Evolutionary conservation across 2,888 invertebrate species (phyloP).

Genomic region (Thelaira solivaga): DNA sequence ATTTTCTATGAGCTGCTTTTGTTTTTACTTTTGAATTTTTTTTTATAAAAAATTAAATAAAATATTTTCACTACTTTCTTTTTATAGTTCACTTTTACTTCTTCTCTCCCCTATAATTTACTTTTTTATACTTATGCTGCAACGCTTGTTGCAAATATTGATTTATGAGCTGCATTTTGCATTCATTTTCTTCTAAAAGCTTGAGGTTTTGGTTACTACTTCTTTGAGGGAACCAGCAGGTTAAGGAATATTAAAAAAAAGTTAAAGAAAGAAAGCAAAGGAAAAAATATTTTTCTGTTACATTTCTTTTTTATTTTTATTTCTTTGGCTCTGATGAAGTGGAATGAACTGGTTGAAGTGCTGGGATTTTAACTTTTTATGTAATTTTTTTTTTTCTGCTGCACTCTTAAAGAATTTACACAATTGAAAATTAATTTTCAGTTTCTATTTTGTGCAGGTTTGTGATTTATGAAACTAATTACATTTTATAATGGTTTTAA

Average conservation of each 20-base stretch:
- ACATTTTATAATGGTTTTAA: slow-evolving; percentile 58
- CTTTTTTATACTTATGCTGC: no score
- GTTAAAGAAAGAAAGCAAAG: background rate
- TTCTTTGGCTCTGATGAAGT: slow-evolving; percentile 52
- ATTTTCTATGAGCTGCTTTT: no score
- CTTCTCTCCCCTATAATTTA: background rate
- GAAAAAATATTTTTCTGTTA: slow-evolving; percentile 31
- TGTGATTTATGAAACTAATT: slow-evolving; percentile 62
- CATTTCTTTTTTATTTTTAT: slow-evolving; percentile 38
- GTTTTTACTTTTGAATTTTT: background rate
- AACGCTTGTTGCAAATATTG: slow-evolving; percentile 55
- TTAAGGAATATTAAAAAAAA: no score
- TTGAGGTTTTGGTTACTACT: slow-evolving; percentile 52
- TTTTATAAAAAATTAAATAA: slow-evolving; percentile 15
- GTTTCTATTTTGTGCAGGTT: slow-evolving; percentile 16
- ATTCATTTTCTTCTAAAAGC: slow-evolving; percentile 48
- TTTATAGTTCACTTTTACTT: background rate
- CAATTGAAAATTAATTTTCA: slow-evolving; percentile 50
- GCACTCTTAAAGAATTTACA: slow-evolving; percentile 33
- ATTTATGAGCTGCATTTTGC: slow-evolving; percentile 62
- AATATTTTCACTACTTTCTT: no score
- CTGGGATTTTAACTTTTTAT: slow-evolving; percentile 9
- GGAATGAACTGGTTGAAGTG: slow-evolving; percentile 58
- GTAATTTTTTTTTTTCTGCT: background rate
- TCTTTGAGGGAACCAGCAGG: background rate